phyloP scores from a whole-genome alignment of 2,888 invertebrate species.

The Carabus problematicus region DNA sequence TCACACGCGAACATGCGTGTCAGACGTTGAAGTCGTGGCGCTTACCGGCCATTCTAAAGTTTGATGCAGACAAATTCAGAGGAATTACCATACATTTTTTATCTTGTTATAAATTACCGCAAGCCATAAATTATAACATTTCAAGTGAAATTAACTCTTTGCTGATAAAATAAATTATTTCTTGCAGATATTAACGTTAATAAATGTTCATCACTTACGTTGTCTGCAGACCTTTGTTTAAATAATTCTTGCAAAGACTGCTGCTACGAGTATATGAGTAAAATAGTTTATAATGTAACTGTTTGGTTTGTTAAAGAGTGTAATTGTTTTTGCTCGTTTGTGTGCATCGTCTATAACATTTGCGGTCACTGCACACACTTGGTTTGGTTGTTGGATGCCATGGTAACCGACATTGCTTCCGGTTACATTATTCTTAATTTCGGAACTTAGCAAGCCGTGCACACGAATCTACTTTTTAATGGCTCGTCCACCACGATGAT shows the following conservation, averaged over 20 bases:
- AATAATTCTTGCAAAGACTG: too few relatives aligned
- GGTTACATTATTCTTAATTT: background rate
- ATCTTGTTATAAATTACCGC: background rate
- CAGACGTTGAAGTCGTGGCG: background rate
- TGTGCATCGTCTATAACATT: slow-evolving; percentile 30
- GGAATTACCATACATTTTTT: background rate
- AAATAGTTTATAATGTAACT: slow-evolving; percentile 10
- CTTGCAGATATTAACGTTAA: background rate
- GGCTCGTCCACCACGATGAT: background rate
- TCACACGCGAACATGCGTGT: slow-evolving; percentile 10
- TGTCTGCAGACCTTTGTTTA: background rate
- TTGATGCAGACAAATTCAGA: background rate
- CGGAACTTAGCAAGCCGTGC: background rate
- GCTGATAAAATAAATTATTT: background rate
- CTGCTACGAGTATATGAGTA: background rate
- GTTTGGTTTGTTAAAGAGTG: slow-evolving; percentile 27
- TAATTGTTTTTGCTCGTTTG: slow-evolving; percentile 32
- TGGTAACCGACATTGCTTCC: slow-evolving; percentile 21
- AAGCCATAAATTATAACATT: background rate
- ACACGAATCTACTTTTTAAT: background rate
- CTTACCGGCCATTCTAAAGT: background rate
- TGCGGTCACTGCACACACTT: slow-evolving; percentile 25
- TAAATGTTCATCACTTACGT: background rate
- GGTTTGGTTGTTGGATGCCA: slow-evolving; percentile 9
- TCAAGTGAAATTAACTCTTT: too few relatives aligned